phyloP scores from a whole-genome alignment of 2,888 invertebrate genomes.

The Caenorhabditis doughertyi region DNA sequence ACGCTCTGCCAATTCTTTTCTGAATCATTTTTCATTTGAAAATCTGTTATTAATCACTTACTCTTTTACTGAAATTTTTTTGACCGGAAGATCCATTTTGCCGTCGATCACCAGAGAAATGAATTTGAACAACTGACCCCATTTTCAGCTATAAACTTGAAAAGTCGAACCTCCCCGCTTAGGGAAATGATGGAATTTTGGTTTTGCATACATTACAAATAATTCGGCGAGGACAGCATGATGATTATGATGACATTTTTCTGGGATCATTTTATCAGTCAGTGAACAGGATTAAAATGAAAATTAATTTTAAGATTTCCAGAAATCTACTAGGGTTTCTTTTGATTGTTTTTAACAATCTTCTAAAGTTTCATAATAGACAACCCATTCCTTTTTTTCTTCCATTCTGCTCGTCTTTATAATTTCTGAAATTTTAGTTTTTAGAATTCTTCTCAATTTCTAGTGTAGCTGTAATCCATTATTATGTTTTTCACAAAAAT shows the following conservation, averaged over 20 bases:
- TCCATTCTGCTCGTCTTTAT: too few species aligned
- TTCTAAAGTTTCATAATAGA: not conserved
- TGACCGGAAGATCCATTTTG: slow-evolving; percentile 20
- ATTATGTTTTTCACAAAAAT: not conserved
- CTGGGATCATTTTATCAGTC: slow-evolving; percentile 38
- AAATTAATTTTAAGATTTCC: not conserved
- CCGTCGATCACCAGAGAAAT: not conserved
- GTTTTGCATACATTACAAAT: slow-evolving; percentile 34
- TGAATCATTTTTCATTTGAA: slow-evolving; percentile 2
- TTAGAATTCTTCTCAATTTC: not conserved
- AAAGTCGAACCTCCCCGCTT: slow-evolving; percentile 52
- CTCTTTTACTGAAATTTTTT: slow-evolving; percentile 54
- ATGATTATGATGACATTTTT: slow-evolving; percentile 37
- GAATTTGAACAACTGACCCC: slow-evolving; percentile 31
- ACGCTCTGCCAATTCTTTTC: slow-evolving; percentile 54
- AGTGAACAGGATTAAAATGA: not conserved
- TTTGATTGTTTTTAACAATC: not conserved
- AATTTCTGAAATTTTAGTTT: too few species aligned
- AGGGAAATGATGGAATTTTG: slow-evolving; percentile 22
- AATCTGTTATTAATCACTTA: slow-evolving; percentile 20
- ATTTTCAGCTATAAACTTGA: slow-evolving; percentile 7
- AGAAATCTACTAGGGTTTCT: not conserved
- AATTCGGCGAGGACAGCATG: slow-evolving; percentile 27
- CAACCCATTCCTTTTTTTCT: too few species aligned
- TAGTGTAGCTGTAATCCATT: not conserved